Evolutionary conservation across 2,113 vertebrate species (phyloP), one percentile per base, ranked within the genome.

Genomic region (Rattus rattus): DNA sequence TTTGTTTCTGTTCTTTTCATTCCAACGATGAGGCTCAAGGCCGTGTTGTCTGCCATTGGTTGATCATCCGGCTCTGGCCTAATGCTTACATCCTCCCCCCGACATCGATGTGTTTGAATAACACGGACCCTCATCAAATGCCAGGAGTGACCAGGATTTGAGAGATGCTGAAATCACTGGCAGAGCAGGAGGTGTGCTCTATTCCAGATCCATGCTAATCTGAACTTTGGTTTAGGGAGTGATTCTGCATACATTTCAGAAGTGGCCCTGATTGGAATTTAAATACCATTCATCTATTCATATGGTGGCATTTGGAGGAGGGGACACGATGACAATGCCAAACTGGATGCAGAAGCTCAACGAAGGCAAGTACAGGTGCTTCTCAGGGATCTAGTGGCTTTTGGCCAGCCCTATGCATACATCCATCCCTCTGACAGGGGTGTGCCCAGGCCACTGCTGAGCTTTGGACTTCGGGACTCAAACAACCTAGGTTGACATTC

Each of bases 401-500:
- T 14, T 3, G 9, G 67, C 59, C 65, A 2, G 1, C 7, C 5
- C 3, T 17, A 36, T 72, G 65, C 0, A 3, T 26, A 81, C 49
- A 63, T 26, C 12, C 8, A 0, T 19, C 17, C 8, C 36, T 16
- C 26, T 1, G 16, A 76, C 3, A 13, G 54, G 81, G 59, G 10
- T 2, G 17, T 19, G 28, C 54, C 43, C 61, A 1, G 19, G 30
- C 30, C 13, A 0, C 56, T 52, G 39, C 52, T 12, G 1, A 69
- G 73, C 61, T 54, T 9, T 12, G 30, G 22, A 24, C 24, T n/a
- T 43, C 4, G 5, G 33, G 52, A 8, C 20, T 12, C 73, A 30
- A 30, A 67, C 2, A 11, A 1, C 0, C 17, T 7, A 7, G 14
- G 0, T 8, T 1, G 9, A 36, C 39, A 0, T 12, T 56, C 17